Conservation (phyloP, 1,140 invertebrate genomes). For the Tetramorium parvispinum region DNA sequence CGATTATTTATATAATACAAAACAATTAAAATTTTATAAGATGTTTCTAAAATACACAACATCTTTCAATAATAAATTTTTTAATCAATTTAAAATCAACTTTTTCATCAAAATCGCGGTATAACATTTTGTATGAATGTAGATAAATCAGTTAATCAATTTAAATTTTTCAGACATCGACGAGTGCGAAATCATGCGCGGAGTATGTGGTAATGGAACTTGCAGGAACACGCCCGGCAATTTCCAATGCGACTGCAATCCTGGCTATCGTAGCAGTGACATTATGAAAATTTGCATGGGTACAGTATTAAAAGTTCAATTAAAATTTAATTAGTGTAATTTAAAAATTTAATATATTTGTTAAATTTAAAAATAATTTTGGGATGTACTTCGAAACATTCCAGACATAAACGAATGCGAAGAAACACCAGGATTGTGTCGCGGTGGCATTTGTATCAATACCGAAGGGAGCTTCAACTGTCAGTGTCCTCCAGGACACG, state of each 20-base stretch:
- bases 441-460: constrained; percentile 89
- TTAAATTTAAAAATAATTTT: not conserved
- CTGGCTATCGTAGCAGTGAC: constrained; percentile 91
- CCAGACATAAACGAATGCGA: constrained; percentile 91
- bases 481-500: constrained; percentile 89
- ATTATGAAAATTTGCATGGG: constrained; percentile 95
- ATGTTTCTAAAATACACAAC: not conserved
- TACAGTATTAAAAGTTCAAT: constrained; percentile 77
- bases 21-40: not conserved
- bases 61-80: not conserved
- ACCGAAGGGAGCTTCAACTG: constrained; percentile 88
- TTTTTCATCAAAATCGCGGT: not conserved
- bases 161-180: constrained; percentile 89
- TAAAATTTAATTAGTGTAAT: not conserved
- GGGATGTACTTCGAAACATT: not conserved
- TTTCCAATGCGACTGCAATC: constrained; percentile 93
- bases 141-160: not conserved
- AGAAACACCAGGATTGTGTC: constrained; percentile 88
- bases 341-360: not conserved
- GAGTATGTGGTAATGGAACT: constrained; percentile 93
- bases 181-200: constrained; percentile 94
- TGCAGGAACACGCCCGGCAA: constrained; percentile 93
- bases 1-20: not conserved
- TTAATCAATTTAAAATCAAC: not conserved
- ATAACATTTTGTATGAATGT: not conserved